Evolutionary conservation across 1,140 invertebrate species (phyloP), one percentile per base, ranked within the genome.

Genomic region (Euura lappo): DNA sequence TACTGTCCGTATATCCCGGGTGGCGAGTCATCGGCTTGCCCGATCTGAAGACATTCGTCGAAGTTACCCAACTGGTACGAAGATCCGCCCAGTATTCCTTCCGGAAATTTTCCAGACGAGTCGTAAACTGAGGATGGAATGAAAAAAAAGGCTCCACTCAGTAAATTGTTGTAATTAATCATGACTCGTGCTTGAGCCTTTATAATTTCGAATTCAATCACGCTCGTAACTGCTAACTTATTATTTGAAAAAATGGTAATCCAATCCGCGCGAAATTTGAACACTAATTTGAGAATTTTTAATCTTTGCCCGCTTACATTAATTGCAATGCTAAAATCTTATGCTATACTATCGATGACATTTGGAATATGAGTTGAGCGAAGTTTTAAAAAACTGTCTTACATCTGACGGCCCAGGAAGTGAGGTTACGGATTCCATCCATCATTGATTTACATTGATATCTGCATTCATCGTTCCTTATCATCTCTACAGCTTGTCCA

Each of bases 51-150:
- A 73, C 92, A 93, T 82, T 93, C 91, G 77, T 93, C 92, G 77
- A 91, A 93, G 81, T 93, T 93, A 4, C 92, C 92, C 45, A 93
- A 81, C 70, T 93, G 90, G 80, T 90, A 93, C 2, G 88, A 88
- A 3, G 90, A 89, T 3, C 91, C 92, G 68, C 87, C 90, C 0
- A 93, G 84, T 6, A 93, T 79, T 6, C 92, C 92, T 72, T 88
- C 86, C 2, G 92, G 90, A 45, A 91, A 90, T 78, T 92, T 92
- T 0, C 90, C 90, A 47, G 91, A 91, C 0, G 92, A 86, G 78
- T 93, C 92, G 79, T 92, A 92, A 87, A 93, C 91, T 92, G 82
- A 68, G 81, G 77, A 60, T 71, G 70, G 71, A 28, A 71, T 69
- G 68, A 28, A 28, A 28, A 28, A 28, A 28, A 28, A 28, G 66